A percentile compares a stretch with the other conserved stretches of the same genome.
These are phyloP conservation scores for Morinoia aosen DNA, from an alignment of 2,888 invertebrate genomes.

Conservation along the genomic window DNA sequence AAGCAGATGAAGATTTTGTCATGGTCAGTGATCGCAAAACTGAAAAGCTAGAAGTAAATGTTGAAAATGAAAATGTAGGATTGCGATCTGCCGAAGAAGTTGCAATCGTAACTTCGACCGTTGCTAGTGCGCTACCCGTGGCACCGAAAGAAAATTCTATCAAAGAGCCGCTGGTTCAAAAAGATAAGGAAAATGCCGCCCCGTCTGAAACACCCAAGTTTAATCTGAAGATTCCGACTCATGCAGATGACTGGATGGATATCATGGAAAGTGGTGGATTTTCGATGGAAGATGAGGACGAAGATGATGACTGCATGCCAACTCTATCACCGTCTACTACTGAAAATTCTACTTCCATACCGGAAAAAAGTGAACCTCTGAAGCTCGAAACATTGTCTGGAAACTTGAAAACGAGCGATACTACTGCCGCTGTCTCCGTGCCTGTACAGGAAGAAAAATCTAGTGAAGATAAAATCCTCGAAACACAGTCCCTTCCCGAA, in stretches of 20 bases:
- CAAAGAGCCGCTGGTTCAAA: neutral
- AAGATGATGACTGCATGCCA: neutral
- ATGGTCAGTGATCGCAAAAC: neutral
- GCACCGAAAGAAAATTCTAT: neutral
- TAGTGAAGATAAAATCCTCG: neutral
- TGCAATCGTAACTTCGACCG: neutral
- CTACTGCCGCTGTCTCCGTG: neutral
- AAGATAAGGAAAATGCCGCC: neutral
- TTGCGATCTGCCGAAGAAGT: neutral
- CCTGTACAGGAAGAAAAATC: neutral
- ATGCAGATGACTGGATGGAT: slow-evolving; percentile 63
- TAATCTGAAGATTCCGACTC: neutral
- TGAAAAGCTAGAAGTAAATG: neutral
- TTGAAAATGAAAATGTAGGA: neutral
- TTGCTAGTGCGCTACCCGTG: neutral
- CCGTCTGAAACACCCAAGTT: neutral
- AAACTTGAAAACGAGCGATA: neutral
- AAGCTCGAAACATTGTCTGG: neutral
- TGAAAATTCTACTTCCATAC: neutral
- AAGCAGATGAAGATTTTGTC: neutral
- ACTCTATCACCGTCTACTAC: neutral
- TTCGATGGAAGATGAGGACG: slow-evolving; percentile 60
- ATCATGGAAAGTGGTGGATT: slow-evolving; percentile 61
- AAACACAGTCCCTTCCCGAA: neutral
- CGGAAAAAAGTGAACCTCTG: neutral